These are phyloP conservation scores for Helicoverpa armigera DNA, from an alignment of 1,140 invertebrate genomes.

Conservation along the genomic window DNA sequence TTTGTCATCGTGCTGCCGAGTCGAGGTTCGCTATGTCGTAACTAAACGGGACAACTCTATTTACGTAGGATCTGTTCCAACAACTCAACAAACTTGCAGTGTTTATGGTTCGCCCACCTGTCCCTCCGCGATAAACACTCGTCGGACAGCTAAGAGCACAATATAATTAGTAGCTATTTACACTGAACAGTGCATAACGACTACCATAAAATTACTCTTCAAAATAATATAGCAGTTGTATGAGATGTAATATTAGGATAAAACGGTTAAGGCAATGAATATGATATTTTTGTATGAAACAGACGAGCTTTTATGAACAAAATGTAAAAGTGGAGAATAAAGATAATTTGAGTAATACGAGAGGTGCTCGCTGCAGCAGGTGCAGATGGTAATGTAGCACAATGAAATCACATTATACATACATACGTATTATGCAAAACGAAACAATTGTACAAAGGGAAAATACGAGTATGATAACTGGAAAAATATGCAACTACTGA, in stretches of 20 bases:
- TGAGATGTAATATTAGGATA: neutral
- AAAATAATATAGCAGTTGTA: constrained; percentile 1
- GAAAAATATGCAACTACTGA: constrained; percentile 3
- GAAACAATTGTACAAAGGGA: constrained; percentile 30
- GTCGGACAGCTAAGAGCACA: constrained; percentile 8
- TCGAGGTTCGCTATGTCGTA: constrained; percentile 23
- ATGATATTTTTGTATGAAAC: constrained; percentile 26
- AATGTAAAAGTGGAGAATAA: constrained; percentile 32
- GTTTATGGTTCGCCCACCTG: constrained; percentile 56
- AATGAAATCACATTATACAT: constrained; percentile 28
- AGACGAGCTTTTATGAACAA: constrained; percentile 7
- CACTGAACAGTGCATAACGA: constrained; percentile 2
- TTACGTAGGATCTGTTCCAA: constrained; percentile 62
- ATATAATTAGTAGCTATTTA: constrained; percentile 39
- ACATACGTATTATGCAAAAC: neutral
- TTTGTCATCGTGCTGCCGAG: constrained; percentile 37
- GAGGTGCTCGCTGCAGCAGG: constrained; percentile 31
- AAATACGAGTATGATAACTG: constrained; percentile 29
- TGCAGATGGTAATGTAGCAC: constrained; percentile 29
- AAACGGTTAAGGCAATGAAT: constrained; percentile 11
- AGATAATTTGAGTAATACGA: constrained; percentile 32
- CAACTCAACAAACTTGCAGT: constrained; percentile 55
- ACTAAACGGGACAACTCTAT: constrained; percentile 58
- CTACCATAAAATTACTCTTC: constrained; percentile 8
- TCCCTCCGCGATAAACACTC: constrained; percentile 46